Conservation (phyloP, 1,140 invertebrate genomes). For the Kradibia gibbosae region DNA sequence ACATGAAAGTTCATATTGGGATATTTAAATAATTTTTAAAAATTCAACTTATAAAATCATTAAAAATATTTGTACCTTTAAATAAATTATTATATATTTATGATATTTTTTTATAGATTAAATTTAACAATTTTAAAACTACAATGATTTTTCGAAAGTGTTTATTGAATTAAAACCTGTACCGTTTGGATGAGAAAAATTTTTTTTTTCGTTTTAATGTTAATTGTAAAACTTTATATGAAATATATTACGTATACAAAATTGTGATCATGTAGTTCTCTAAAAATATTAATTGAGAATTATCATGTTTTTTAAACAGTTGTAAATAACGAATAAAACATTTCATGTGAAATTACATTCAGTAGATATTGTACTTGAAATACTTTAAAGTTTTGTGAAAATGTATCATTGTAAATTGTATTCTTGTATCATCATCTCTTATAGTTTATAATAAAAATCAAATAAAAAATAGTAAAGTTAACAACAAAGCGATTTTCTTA, state of each 20-base stretch:
- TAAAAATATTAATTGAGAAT: background rate
- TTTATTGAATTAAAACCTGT: no score
- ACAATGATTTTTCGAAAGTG: no score
- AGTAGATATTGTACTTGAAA: slow-evolving; percentile 12
- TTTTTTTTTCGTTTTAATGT: no score
- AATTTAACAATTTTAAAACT: no score
- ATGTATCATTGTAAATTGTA: background rate
- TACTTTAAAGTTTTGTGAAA: background rate
- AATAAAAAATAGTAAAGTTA: background rate
- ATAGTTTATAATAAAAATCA: background rate
- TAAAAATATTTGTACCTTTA: no score
- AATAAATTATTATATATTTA: no score
- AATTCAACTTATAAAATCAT: no score
- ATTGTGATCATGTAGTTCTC: background rate
- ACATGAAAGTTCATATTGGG: no score
- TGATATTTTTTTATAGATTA: no score
- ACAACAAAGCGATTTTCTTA: background rate
- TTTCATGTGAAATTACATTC: background rate
- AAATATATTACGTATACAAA: background rate
- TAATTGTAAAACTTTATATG: background rate
- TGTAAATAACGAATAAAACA: slow-evolving; percentile 31
- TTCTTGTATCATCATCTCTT: background rate
- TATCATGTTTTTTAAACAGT: background rate
- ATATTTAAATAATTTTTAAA: no score
- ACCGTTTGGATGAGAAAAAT: no score